Evolutionary conservation across 2,888 invertebrate species (phyloP).

Genomic region (Pristionchus maxplancki): DNA sequence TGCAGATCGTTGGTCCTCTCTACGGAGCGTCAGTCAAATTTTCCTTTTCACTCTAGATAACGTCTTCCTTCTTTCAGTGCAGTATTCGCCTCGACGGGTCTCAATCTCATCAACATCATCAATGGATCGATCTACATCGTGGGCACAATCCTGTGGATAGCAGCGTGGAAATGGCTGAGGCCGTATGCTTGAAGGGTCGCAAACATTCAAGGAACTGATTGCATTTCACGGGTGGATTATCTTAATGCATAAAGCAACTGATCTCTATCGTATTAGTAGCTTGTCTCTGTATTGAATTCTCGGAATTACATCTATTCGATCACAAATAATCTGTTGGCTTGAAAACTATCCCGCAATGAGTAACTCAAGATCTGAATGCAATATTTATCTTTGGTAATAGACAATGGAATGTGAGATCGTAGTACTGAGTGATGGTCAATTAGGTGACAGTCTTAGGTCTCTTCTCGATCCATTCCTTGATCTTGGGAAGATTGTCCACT

Average conservation of each 20-base stretch:
- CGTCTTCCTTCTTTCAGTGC: not conserved
- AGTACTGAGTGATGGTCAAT: not conserved
- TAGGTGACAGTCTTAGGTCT: constrained; percentile 24
- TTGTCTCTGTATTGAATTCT: no score
- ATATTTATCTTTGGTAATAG: not conserved
- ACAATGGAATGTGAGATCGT: not conserved
- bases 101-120: constrained; percentile 9
- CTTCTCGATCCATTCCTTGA: constrained; percentile 40
- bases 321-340: no score
- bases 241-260: not conserved
- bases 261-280: no score
- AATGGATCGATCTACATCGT: not conserved
- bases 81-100: not conserved
- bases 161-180: not conserved
- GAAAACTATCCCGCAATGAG: no score
- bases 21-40: constrained; percentile 10
- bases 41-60: no score
- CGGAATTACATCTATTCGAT: no score
- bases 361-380: no score
- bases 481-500: not conserved
- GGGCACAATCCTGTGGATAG: not conserved
- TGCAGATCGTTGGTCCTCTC: not conserved
- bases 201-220: not conserved
- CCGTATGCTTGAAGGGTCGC: not conserved
- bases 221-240: not conserved